These are phyloP conservation scores for Brachynemurus nebulosus DNA, from an alignment of 2,888 invertebrate species.

Conservation along the genomic window DNA sequence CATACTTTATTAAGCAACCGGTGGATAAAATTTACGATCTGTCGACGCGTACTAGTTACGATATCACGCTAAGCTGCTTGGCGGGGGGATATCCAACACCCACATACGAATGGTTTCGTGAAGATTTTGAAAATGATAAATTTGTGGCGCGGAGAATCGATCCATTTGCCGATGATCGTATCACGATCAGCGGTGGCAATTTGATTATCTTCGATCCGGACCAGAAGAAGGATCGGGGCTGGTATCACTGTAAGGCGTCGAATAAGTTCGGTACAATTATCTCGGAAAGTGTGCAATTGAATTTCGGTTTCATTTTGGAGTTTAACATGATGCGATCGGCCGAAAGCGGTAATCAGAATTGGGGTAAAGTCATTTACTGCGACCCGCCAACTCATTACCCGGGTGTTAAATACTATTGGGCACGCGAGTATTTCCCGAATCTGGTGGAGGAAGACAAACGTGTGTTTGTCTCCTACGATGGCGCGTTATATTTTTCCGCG, in stretches of 20 bases:
- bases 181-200: conserved; percentile 82
- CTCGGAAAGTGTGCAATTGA: conserved; percentile 74
- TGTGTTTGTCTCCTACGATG: conserved; percentile 88
- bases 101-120: conserved; percentile 78
- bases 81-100: conserved; percentile 84
- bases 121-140: conserved; percentile 69
- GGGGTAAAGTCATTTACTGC: conserved; percentile 86
- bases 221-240: conserved; percentile 64
- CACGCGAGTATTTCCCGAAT: conserved; percentile 76
- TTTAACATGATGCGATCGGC: conserved; percentile 76
- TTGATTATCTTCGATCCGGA: conserved; percentile 78
- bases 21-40: conserved; percentile 71
- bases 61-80: conserved; percentile 42
- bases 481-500: conserved; percentile 87
- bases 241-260: conserved; percentile 83
- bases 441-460: conserved; percentile 87
- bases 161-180: conserved; percentile 57
- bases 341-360: conserved; percentile 78
- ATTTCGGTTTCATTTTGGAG: conserved; percentile 82
- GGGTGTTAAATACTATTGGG: conserved; percentile 81
- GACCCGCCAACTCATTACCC: conserved; percentile 90
- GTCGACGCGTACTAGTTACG: conserved; percentile 35
- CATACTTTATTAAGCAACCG: conserved; percentile 78
- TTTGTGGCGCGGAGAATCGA: conserved; percentile 60
- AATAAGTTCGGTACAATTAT: conserved; percentile 80